These are phyloP conservation scores for Polietes domitor DNA, from an alignment of 2,888 invertebrate species.

Conservation along the genomic window DNA sequence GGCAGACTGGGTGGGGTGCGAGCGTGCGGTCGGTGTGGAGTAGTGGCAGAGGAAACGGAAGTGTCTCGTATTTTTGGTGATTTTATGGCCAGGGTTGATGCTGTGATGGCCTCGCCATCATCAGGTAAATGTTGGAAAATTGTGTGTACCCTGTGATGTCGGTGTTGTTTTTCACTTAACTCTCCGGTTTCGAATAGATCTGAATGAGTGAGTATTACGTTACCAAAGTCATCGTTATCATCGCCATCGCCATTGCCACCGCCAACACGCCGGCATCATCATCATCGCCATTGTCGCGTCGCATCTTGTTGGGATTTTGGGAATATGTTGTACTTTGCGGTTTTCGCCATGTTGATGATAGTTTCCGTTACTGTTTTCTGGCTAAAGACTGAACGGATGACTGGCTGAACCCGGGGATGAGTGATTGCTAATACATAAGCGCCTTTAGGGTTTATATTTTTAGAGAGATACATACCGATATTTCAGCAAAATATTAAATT, in stretches of 20 bases:
- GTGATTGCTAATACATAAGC: constrained; percentile 37
- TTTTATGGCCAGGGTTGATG: constrained; percentile 13
- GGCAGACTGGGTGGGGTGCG: neutral
- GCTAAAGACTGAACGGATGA: neutral
- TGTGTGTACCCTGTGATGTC: neutral
- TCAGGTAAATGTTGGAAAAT: constrained; percentile 22
- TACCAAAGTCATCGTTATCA: constrained; percentile 28
- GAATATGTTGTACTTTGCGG: constrained; percentile 26
- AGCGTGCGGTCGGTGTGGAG: no score
- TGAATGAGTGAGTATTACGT: constrained; percentile 11
- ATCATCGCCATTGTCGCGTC: constrained; percentile 25
- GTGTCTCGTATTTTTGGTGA: constrained; percentile 10
- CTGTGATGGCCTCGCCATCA: neutral
- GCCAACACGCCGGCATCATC: constrained; percentile 19
- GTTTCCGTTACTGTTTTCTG: neutral
- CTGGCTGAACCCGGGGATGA: neutral
- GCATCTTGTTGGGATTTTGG: constrained; percentile 34
- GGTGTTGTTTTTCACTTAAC: constrained; percentile 61
- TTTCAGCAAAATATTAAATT: neutral
- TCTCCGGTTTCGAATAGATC: constrained; percentile 40
- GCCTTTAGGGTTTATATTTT: constrained; percentile 30
- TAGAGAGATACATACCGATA: neutral
- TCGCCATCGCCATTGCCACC: neutral
- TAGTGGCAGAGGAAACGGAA: neutral
- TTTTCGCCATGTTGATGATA: constrained; percentile 3